These are phyloP conservation scores for Corydoras maculifer DNA, from an alignment of 2,113 vertebrate species.

Conservation along the genomic window DNA sequence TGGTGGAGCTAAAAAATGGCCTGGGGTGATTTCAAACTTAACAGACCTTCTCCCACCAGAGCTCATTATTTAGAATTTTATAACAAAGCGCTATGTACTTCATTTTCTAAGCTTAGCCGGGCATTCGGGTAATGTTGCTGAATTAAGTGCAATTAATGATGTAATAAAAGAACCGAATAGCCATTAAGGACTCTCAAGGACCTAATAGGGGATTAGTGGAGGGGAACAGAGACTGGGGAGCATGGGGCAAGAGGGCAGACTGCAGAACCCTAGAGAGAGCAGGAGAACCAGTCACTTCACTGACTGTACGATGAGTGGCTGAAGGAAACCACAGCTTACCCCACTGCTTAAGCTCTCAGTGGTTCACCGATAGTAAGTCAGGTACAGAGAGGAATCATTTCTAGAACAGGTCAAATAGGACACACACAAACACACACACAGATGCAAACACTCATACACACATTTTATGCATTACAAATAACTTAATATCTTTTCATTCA, in stretches of 20 bases:
- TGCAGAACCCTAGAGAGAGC: slow-evolving; percentile 27
- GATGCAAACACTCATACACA: too few species aligned
- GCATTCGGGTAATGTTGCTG: slow-evolving; percentile 71
- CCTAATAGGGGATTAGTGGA: slow-evolving; percentile 48
- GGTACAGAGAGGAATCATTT: too few species aligned
- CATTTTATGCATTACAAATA: too few species aligned
- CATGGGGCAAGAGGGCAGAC: slow-evolving; percentile 44
- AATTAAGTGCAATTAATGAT: slow-evolving; percentile 86
- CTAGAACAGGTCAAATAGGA: not conserved
- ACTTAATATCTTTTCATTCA: too few species aligned
- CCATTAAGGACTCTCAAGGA: slow-evolving; percentile 74
- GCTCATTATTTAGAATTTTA: slow-evolving; percentile 88
- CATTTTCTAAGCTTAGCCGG: slow-evolving; percentile 83
- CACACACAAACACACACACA: too few species aligned
- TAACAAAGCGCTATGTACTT: slow-evolving; percentile 82
- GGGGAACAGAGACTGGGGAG: slow-evolving; percentile 47
- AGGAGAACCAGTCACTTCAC: not conserved
- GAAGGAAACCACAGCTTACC: too few species aligned
- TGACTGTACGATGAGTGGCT: not conserved
- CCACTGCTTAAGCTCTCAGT: too few species aligned
- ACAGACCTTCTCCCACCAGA: slow-evolving; percentile 87
- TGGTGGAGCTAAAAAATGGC: slow-evolving; percentile 74
- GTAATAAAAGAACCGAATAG: slow-evolving; percentile 77
- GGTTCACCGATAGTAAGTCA: too few species aligned
- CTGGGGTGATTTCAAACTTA: slow-evolving; percentile 84